Base-by-base conservation (phyloP, 2,888 invertebrate genomes). In the Dryadula phaetusa region DNA sequence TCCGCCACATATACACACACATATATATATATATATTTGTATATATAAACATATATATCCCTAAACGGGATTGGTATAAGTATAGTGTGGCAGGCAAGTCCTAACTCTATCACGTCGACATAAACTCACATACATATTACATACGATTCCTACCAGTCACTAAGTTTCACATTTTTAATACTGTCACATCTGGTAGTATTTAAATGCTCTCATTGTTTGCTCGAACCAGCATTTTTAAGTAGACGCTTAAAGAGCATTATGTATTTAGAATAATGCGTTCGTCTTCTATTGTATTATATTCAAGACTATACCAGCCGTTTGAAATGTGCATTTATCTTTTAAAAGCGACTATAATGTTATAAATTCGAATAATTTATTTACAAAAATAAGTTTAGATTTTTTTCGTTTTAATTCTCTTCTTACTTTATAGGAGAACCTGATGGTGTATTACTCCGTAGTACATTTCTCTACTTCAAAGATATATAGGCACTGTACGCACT, bases 111-210 rank as follows among this genome's bases (percentile, higher is more conserved):
- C 12, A 37, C 37, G 10, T 1, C 12, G 37, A 37, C 12, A 37
- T 37, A 37, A 7, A 20, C 46, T 12, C 12, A 46, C 46, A 14
- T 22, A 22, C 46, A 20, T 22, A 46, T 14, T 12, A 20, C 22
- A 46, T 46, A 46, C 18, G n/a, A 40, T 37, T 34, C 22, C 14
- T 54, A 8, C 20, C 22, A 37, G 37, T 37, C 37, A 37, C 18
- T 54, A 37, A 6, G 22, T 18, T 60, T 12, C 18, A 60, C 44
- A 60, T 64, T 34, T 34, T 22, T 1, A 54, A 56, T 60, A 58
- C 47, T 40, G 58, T 64, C 64, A 56, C 65, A 60, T 65, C 65
- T 65, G 65, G 34, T 65, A 20, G 25, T 54, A 58, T 64, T 60
- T 49, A 49, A 65, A 60, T 60, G 47, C 28, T 37, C 46, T 56